Base-by-base conservation (phyloP, 2,888 invertebrate genomes). In the Venusia cambrica region DNA sequence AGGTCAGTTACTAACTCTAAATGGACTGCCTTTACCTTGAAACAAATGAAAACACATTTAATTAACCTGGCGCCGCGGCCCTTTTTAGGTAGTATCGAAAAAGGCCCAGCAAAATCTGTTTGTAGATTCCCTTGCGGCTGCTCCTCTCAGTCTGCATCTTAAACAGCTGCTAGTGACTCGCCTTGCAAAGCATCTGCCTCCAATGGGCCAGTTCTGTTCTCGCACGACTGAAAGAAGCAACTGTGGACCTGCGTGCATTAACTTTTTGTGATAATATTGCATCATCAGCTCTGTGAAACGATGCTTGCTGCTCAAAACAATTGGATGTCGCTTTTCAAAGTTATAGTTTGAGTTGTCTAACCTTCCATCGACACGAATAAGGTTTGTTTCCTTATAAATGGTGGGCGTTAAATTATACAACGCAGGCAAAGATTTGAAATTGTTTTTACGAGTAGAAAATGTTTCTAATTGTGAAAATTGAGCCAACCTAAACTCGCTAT, bases 171-270 rank as follows among this genome's bases (percentile, higher is more conserved):
- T 22, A 8, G 5, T 6, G 4, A 13, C 6, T 8, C 8, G 7
- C 5, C 22, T 12, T 3, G 22, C 31, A 8, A 22, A 17, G 8
- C 10, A 15, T 31, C n/a, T n/a, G 22, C 22, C 31, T 7, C 13
- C 13, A 13, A 31, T 31, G 2, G 31, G 31, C 31, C 31, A 31
- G 11, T 31, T 16, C 7, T 22, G 10, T 7, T 31, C 31, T 15
- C 31, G 9, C 5, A 31, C 18, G 7, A 14, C 16, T 11, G 22
- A 22, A 16, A 31, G 31, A 16, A 33, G 15, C 14, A 20, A 14
- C 11, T 33, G 26, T 7, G 33, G 33, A 1, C 26, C 33, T 15
- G 33, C 20, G 10, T 33, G 33, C 20, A 33, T 26, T 11, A 26
- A 26, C 9, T 25, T 32, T 1, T 5, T n/a, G 9, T 32, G 32